Conservation (phyloP, 92 coral and sea anemone genomes). For the Siderastrea siderea region DNA sequence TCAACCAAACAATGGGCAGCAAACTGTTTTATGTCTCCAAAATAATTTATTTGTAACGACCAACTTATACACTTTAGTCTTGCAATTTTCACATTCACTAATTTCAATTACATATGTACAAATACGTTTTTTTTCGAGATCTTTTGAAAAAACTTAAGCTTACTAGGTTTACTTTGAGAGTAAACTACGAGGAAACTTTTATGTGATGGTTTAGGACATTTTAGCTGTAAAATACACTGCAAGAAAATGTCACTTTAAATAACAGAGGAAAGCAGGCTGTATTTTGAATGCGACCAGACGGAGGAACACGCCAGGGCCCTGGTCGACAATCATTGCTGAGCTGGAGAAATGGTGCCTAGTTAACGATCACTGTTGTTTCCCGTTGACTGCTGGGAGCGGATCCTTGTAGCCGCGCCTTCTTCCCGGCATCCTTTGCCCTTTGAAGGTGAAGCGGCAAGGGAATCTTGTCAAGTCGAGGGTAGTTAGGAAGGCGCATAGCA, state of each 20-base stretch:
- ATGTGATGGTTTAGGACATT: background rate
- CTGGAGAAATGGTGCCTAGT: slow-evolving; percentile 37
- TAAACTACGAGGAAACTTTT: background rate
- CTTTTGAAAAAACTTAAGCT: background rate
- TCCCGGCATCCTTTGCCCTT: slow-evolving; percentile 69
- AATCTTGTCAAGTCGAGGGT: slow-evolving; percentile 91
- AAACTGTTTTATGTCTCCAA: background rate
- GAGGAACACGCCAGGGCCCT: background rate
- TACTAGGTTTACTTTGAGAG: background rate
- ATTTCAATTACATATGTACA: background rate
- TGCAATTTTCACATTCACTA: background rate
- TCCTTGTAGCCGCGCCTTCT: slow-evolving; percentile 62
- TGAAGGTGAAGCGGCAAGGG: slow-evolving; percentile 87
- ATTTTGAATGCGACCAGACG: background rate
- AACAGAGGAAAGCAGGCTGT: background rate
- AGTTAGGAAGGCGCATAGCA: slow-evolving; percentile 90
- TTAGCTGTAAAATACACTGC: background rate
- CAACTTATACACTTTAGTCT: background rate
- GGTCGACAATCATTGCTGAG: background rate
- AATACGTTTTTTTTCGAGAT: background rate
- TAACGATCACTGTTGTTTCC: slow-evolving; percentile 74
- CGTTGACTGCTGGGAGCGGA: slow-evolving; percentile 67
- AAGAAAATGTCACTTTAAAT: background rate
- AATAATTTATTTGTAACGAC: slow-evolving; percentile 23
- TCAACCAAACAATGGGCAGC: no score